A percentile compares a stretch with the other conserved stretches of the same genome.
phyloP scores from a whole-genome alignment of 1,140 invertebrate genomes.

The Archivesica marissinica region DNA sequence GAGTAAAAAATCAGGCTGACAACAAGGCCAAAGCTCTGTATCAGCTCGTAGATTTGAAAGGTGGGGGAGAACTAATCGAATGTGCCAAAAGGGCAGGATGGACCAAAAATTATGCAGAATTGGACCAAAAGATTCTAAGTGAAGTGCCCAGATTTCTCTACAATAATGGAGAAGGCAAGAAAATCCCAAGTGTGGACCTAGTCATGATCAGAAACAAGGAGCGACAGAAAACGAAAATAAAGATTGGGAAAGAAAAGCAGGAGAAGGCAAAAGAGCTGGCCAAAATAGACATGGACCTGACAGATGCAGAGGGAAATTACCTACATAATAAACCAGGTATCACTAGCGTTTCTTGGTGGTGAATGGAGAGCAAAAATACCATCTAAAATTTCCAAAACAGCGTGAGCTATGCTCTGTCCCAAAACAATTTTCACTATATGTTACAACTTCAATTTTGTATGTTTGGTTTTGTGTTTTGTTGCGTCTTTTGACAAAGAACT shows the following conservation, averaged over 20 bases:
- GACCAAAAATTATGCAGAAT: conserved; percentile 86
- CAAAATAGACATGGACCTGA: conserved; percentile 73
- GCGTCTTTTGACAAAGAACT: too few species aligned
- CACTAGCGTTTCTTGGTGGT: neutral
- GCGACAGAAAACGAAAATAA: conserved; percentile 69
- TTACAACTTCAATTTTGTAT: too few species aligned
- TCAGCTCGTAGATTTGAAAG: conserved; percentile 84
- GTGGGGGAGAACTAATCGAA: conserved; percentile 95
- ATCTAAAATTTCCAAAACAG: too few species aligned
- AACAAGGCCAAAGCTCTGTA: conserved; percentile 76
- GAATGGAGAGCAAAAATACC: neutral
- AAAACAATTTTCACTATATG: too few species aligned
- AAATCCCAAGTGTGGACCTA: conserved; percentile 94
- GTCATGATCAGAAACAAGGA: conserved; percentile 92
- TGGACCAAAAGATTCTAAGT: conserved; percentile 86
- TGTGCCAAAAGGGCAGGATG: conserved; percentile 91
- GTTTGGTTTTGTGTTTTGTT: too few species aligned
- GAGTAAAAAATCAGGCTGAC: conserved; percentile 81
- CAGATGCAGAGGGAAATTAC: conserved; percentile 71
- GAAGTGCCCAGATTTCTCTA: conserved; percentile 97
- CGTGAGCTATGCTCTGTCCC: too few species aligned
- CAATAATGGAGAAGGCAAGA: conserved; percentile 95
- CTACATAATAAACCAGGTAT: conserved; percentile 74
- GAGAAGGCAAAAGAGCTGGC: conserved; percentile 74
- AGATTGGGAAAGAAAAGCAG: conserved; percentile 73